Evolutionary conservation across 2,113 vertebrate species (phyloP).

Genomic region (Tachysurus vachellii): DNA sequence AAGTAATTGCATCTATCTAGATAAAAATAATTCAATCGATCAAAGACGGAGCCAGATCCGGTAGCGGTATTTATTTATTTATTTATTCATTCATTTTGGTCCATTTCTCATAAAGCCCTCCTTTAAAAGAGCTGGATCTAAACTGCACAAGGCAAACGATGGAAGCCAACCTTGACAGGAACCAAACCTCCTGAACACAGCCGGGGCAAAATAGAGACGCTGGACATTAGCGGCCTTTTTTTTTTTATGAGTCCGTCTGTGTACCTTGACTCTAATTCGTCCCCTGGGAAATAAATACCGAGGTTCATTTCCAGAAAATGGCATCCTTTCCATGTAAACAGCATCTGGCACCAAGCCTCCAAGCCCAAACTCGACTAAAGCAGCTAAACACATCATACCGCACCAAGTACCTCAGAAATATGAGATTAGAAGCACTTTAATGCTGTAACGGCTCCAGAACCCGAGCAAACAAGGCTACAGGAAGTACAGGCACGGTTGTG

Average conservation of each 20-base stretch:
- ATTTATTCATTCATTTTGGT: neutral
- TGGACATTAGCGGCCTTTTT: neutral
- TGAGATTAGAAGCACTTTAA: slow-evolving; percentile 18
- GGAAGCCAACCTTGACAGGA: neutral
- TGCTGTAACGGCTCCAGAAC: slow-evolving; percentile 2
- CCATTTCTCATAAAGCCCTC: neutral
- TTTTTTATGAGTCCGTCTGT: neutral
- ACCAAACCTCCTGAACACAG: slow-evolving; percentile 12
- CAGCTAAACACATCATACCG: slow-evolving; percentile 14
- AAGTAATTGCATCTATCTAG: neutral
- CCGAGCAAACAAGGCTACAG: slow-evolving; percentile 9
- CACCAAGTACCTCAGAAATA: neutral
- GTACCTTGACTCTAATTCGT: slow-evolving; percentile 17
- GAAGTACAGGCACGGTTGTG: neutral
- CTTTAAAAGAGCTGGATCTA: slow-evolving; percentile 15
- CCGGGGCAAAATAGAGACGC: neutral
- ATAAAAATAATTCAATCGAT: neutral
- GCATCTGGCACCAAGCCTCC: slow-evolving; percentile 1
- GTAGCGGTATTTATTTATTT: neutral
- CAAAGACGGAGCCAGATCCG: too few species aligned
- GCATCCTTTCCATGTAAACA: neutral
- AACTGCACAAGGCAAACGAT: neutral
- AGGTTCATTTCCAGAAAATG: slow-evolving; percentile 31
- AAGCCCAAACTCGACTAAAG: neutral
- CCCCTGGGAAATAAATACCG: slow-evolving; percentile 15